Evolutionary conservation across 2,888 invertebrate species (phyloP), one percentile per base, ranked within the genome.

Genomic region (Cryptus viduatorius): DNA sequence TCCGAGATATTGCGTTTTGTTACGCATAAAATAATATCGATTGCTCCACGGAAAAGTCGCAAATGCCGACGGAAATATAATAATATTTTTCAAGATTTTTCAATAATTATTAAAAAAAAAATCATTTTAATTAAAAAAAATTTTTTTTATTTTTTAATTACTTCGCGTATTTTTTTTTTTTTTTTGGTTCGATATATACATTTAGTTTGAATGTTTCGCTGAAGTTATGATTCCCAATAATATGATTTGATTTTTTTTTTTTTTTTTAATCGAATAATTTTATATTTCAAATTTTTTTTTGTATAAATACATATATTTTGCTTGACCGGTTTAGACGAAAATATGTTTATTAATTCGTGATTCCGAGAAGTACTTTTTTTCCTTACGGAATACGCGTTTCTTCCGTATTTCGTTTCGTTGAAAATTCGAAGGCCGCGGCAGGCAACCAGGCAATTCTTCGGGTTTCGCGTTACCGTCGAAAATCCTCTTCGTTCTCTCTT

Each of bases 1-100:
- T 64, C 48, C 19, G 56, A 72, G 50, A 42, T 44, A 37, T 71
- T 12, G 50, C 29, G 53, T 72, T 59, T 53, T n/a, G 8, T 72
- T 72, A 72, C 44, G 19, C 10, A 37, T 31, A 50, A 50, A 16
- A 50, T 50, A n/a, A 50, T 50, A 68, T 68, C 48, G 5, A 37
- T 37, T 37, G 3, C 37, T 8, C 37, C 0, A 37, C 4, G 5
- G 37, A 4, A 8, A 8, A 7, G 37, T 37, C 7, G 7, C 37
- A 5, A 37, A 7, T 2, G 7, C 1, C 37, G 37, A 37, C 7
- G 8, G 37, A 3, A 56, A 12, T 24, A 56, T 56, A 53, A 53
- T 7, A 19, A 53, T 50, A 50, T 50, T 50, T 50, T 16, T 50
- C 50, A n/a, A 50, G 1, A 37, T 37, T 37, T 37, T 0, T 37